These are phyloP conservation scores for Trididemnum clinides DNA, from an alignment of 23 tunicate species.

Conservation along the genomic window DNA sequence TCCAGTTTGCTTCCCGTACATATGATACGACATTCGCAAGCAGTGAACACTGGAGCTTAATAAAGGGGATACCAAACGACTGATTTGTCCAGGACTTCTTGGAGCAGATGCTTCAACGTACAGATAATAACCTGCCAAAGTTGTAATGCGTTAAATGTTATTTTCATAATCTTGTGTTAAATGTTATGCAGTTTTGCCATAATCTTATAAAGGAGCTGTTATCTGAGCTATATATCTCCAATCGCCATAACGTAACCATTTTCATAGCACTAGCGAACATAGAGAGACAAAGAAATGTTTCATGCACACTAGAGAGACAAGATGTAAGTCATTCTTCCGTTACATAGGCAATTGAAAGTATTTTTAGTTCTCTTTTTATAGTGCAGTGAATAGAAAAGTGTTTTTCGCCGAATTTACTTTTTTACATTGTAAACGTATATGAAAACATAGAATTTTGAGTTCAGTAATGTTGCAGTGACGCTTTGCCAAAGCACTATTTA, in stretches of 20 bases:
- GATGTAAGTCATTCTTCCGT: too few relatives aligned
- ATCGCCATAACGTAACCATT: too few relatives aligned
- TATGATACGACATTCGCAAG: slow-evolving; percentile 85
- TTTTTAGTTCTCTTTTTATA: too few relatives aligned
- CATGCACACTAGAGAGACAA: too few relatives aligned
- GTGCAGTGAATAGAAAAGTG: too few relatives aligned
- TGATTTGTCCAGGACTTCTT: slow-evolving; percentile 61
- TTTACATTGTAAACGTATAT: too few relatives aligned
- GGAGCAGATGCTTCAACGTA: slow-evolving; percentile 98
- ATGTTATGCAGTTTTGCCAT: neutral
- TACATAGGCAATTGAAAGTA: too few relatives aligned
- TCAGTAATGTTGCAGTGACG: too few relatives aligned
- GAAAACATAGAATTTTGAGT: too few relatives aligned
- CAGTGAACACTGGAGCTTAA: slow-evolving; percentile 76
- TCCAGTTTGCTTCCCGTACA: slow-evolving; percentile 95
- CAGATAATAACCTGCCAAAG: slow-evolving; percentile 69
- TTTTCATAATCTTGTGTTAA: neutral
- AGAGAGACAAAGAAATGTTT: neutral
- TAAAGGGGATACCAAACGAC: slow-evolving; percentile 67
- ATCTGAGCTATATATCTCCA: too few relatives aligned
- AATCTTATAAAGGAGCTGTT: neutral
- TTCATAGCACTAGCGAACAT: neutral
- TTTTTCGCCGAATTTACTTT: too few relatives aligned
- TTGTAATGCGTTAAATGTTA: neutral
- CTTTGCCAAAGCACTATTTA: too few relatives aligned